phyloP scores from a whole-genome alignment of 92 coral and sea anemone genomes.

The Scolanthus callimorphus region DNA sequence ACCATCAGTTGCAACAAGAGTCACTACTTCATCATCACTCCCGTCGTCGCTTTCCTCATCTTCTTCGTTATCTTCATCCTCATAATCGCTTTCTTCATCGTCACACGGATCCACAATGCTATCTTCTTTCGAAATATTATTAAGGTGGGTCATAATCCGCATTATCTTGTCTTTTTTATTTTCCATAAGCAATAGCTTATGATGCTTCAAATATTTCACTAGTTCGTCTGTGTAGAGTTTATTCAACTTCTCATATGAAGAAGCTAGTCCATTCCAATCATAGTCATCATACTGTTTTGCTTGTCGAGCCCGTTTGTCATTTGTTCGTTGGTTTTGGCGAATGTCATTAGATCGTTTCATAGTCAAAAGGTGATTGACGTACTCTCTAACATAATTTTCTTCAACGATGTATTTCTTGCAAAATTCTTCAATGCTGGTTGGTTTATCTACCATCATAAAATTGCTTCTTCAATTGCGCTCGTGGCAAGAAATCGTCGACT shows the following conservation, averaged over 20 bases:
- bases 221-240: slow-evolving; percentile 46
- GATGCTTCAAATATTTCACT: slow-evolving; percentile 38
- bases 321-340: slow-evolving; percentile 45
- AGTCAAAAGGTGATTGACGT: slow-evolving; percentile 41
- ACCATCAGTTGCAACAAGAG: background rate
- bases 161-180: slow-evolving; percentile 16
- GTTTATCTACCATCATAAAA: slow-evolving; percentile 39
- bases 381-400: slow-evolving; percentile 36
- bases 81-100: slow-evolving; percentile 20
- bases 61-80: slow-evolving; percentile 15
- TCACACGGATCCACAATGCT: slow-evolving; percentile 16
- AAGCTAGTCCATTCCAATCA: slow-evolving; percentile 44
- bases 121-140: slow-evolving; percentile 21
- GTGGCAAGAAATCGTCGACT: slow-evolving; percentile 30
- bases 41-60: slow-evolving; percentile 16
- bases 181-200: slow-evolving; percentile 29
- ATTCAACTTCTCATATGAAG: slow-evolving; percentile 36
- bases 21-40: slow-evolving; percentile 32
- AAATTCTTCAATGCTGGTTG: slow-evolving; percentile 33
- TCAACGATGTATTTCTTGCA: slow-evolving; percentile 36
- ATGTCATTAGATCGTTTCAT: slow-evolving; percentile 38
- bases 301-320: slow-evolving; percentile 37
- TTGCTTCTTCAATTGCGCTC: slow-evolving; percentile 34
- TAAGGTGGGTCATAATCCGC: slow-evolving; percentile 42
- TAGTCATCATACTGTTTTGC: slow-evolving; percentile 36